Percentiles rank a stretch among this genome's conserved stretches.
These are phyloP conservation scores for Blastobasis adustella DNA, from an alignment of 2,888 invertebrate species.

Conservation along the genomic window DNA sequence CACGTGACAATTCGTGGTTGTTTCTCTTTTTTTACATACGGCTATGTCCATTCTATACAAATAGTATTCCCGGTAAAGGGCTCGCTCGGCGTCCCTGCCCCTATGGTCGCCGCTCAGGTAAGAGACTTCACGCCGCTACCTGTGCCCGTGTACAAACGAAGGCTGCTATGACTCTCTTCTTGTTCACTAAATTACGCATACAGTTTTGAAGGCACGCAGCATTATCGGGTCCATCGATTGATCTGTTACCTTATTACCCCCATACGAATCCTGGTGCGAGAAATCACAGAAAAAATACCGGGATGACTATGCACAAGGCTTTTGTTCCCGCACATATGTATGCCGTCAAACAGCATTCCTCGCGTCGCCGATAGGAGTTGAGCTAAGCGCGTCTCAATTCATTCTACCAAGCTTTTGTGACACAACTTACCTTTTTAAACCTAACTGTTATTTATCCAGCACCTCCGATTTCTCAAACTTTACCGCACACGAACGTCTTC, in stretches of 20 bases:
- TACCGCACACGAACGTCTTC: slow-evolving; percentile 36
- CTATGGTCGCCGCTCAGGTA: slow-evolving; percentile 51
- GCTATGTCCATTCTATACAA: slow-evolving; percentile 55
- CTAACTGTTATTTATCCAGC: slow-evolving; percentile 63
- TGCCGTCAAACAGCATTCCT: slow-evolving; percentile 73
- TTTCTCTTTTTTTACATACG: slow-evolving; percentile 13
- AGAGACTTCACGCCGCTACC: slow-evolving; percentile 53
- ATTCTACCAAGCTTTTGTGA: slow-evolving; percentile 61
- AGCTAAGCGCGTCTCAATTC: slow-evolving; percentile 58
- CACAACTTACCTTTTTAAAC: slow-evolving; percentile 71
- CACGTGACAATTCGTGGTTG: too few species aligned
- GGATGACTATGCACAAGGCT: slow-evolving; percentile 67
- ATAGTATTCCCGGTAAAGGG: slow-evolving; percentile 51
- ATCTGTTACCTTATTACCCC: slow-evolving; percentile 22
- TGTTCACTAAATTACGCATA: slow-evolving; percentile 25
- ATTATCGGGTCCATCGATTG: slow-evolving; percentile 19
- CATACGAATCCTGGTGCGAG: slow-evolving; percentile 22
- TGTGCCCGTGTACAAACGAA: slow-evolving; percentile 57
- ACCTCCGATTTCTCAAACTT: slow-evolving; percentile 43
- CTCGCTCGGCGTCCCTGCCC: slow-evolving; percentile 50
- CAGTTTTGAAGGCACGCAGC: too few species aligned
- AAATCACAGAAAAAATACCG: slow-evolving; percentile 55
- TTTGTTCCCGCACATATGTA: slow-evolving; percentile 69
- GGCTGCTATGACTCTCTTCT: slow-evolving; percentile 26
- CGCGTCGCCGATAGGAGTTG: slow-evolving; percentile 62